phyloP scores from a whole-genome alignment of 2,888 invertebrate species.

The Megalurothrips usitatus region DNA sequence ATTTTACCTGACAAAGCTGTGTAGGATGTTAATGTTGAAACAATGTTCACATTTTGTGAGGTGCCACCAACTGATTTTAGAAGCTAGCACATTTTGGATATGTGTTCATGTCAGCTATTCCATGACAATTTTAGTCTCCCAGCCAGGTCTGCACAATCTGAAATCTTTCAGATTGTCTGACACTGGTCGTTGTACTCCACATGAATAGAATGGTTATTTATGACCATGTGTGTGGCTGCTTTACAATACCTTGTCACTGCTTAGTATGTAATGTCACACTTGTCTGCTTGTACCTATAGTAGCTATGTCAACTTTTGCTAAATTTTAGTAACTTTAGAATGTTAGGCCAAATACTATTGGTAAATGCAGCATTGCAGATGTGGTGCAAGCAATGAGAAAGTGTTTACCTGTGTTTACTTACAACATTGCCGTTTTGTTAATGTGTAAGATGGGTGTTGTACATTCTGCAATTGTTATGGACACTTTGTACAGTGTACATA shows the following conservation, averaged over 20 bases:
- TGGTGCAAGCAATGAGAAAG: background rate
- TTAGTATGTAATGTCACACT: background rate
- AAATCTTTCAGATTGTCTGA: no score
- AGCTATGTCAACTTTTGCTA: background rate
- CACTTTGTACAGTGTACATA: conserved; percentile 22
- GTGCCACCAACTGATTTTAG: no score
- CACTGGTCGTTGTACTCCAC: no score
- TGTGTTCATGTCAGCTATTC: background rate
- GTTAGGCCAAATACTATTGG: background rate
- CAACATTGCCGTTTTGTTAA: background rate
- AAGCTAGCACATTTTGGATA: no score
- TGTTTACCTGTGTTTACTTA: background rate
- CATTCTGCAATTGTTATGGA: background rate
- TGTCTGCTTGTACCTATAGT: background rate
- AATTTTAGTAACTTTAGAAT: background rate
- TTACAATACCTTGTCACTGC: background rate
- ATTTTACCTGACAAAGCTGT: background rate
- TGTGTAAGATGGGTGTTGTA: background rate
- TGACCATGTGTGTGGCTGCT: background rate
- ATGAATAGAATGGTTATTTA: background rate
- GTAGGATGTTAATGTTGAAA: no score
- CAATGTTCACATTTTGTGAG: no score
- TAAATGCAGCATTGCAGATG: background rate
- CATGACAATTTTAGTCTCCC: background rate
- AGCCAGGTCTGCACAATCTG: no score